A percentile compares a stretch with the other conserved stretches of the same genome.
These are phyloP conservation scores for Periophthalmus magnuspinnatus DNA, from an alignment of 2,797 vertebrate species.

Conservation along the genomic window DNA sequence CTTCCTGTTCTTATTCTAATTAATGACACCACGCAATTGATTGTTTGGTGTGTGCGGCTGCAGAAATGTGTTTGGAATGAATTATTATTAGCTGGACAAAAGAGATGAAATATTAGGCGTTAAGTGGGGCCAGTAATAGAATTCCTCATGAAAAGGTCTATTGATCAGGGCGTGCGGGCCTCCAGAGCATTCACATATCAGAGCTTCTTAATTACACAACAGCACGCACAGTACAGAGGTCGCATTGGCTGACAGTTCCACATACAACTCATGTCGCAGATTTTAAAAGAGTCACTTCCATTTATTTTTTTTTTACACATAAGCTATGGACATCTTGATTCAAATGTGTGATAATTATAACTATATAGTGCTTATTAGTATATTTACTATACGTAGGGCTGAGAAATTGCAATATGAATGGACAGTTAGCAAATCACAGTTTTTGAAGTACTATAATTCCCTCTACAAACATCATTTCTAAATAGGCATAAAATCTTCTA, in stretches of 20 bases:
- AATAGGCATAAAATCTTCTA: no score
- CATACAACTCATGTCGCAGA: conserved; percentile 13
- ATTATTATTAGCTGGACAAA: conserved; percentile 77
- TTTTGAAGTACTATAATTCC: no score
- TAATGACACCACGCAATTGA: conserved; percentile 77
- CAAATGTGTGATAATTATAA: no score
- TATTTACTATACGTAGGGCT: no score
- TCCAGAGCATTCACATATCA: conserved; percentile 72
- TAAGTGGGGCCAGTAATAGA: conserved; percentile 80
- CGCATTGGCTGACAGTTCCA: conserved; percentile 16
- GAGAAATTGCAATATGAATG: no score
- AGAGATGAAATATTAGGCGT: conserved; percentile 83
- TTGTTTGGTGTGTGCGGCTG: conserved; percentile 70
- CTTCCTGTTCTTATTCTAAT: conserved; percentile 67
- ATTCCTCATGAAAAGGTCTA: conserved; percentile 77
- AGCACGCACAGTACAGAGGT: conserved; percentile 52
- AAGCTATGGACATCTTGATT: no score
- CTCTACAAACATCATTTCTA: no score
- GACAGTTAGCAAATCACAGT: no score
- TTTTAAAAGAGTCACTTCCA: conserved; percentile 1
- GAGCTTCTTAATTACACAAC: conserved; percentile 75
- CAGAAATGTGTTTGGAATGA: conserved; percentile 77
- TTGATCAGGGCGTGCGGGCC: conserved; percentile 73
- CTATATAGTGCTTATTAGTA: no score
- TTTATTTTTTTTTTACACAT: background rate